These are phyloP conservation scores for Dipodomys stephensi DNA, from an alignment of 2,113 vertebrate species.

Conservation along the genomic window DNA sequence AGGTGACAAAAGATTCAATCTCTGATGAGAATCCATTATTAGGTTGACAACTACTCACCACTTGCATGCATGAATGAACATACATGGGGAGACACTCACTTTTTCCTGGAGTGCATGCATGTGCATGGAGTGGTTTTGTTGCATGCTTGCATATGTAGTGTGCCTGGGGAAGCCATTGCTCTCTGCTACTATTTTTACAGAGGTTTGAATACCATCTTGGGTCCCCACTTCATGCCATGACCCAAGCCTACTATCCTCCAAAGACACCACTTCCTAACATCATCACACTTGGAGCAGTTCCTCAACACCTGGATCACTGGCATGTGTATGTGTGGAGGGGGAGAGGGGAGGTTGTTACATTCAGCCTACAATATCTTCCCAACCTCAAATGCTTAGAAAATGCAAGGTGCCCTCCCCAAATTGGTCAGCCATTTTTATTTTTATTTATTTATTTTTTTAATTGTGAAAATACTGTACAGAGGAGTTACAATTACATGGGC, in stretches of 20 bases:
- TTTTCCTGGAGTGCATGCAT: too few species aligned
- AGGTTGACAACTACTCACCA: not conserved
- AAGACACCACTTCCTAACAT: not conserved
- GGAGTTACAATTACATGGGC: too few species aligned
- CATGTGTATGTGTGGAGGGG: not conserved
- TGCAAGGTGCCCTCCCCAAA: too few species aligned
- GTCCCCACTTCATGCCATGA: too few species aligned
- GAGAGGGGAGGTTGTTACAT: not conserved
- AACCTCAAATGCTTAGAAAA: not conserved
- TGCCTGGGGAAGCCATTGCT: not conserved
- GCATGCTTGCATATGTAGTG: too few species aligned
- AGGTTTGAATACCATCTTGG: not conserved
- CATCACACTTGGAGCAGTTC: not conserved
- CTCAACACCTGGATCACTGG: not conserved
- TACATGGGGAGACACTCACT: not conserved
- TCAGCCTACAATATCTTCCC: not conserved
- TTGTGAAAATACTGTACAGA: too few species aligned
- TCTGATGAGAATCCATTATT: not conserved
- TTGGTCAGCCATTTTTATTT: not conserved
- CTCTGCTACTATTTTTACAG: not conserved
- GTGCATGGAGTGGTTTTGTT: too few species aligned
- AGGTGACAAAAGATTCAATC: not conserved
- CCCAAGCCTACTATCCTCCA: not conserved
- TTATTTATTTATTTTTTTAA: too few species aligned
- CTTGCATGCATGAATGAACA: accelerated